Evolutionary conservation across 23 tunicate species (phyloP).

Genomic region (Trididemnum miniatum): DNA sequence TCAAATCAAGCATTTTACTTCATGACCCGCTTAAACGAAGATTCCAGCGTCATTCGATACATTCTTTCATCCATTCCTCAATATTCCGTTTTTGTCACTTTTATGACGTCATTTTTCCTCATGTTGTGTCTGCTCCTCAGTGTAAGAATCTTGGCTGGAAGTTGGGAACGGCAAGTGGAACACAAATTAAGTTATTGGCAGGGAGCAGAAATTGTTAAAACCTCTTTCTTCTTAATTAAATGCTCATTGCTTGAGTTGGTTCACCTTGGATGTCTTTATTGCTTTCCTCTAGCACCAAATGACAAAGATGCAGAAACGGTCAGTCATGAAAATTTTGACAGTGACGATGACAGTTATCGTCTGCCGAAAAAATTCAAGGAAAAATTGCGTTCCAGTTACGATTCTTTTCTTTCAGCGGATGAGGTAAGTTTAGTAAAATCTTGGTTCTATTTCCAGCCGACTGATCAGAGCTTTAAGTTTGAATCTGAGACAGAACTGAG

Average conservation of each 20-base stretch:
- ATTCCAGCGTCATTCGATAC: background rate
- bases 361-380: too few species aligned
- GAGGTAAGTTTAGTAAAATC: too few species aligned
- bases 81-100: background rate
- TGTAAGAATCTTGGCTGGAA: constrained; percentile 26
- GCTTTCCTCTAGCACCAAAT: too few species aligned
- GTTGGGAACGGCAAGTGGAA: constrained; percentile 46
- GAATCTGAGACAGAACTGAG: too few species aligned
- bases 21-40: background rate
- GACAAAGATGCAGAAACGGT: too few species aligned
- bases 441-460: too few species aligned
- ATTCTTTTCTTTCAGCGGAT: too few species aligned
- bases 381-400: too few species aligned
- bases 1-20: constrained; percentile 29
- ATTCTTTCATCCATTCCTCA: background rate
- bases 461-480: too few species aligned
- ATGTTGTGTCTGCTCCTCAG: background rate
- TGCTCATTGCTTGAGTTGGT: background rate
- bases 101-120: background rate
- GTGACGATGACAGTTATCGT: too few species aligned
- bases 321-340: too few species aligned
- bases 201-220: constrained; percentile 6
- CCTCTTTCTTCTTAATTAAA: background rate
- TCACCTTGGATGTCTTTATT: background rate
- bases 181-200: constrained; percentile 74